phyloP scores from a whole-genome alignment of 2,113 vertebrate species.

The Hystrix brachyura region DNA sequence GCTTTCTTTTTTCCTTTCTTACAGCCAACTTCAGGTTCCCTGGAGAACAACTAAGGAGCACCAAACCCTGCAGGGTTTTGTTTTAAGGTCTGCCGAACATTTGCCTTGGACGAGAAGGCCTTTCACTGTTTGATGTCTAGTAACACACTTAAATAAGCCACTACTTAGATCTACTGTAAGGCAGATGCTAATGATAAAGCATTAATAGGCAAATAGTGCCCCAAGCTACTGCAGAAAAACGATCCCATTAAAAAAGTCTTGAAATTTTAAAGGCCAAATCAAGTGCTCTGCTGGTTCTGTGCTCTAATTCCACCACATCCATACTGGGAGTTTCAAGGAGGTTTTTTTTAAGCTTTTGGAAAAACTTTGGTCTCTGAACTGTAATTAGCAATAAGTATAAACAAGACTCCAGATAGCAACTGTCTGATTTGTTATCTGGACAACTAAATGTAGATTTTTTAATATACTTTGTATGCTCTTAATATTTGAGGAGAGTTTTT shows the following conservation, averaged over 20 bases:
- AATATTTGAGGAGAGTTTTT: slow-evolving; percentile 68
- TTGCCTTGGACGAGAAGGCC: slow-evolving; percentile 66
- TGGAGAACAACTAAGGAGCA: slow-evolving; percentile 95
- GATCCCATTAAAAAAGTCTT: slow-evolving; percentile 63
- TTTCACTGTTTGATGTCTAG: slow-evolving; percentile 45
- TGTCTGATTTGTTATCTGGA: slow-evolving; percentile 61
- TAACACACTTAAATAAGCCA: slow-evolving; percentile 71
- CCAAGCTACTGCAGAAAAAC: slow-evolving; percentile 86
- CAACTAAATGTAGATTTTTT: slow-evolving; percentile 64
- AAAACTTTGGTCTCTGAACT: slow-evolving; percentile 66
- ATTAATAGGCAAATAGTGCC: slow-evolving; percentile 85
- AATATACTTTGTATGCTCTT: slow-evolving; percentile 63
- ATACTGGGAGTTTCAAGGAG: slow-evolving; percentile 59
- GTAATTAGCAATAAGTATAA: slow-evolving; percentile 81
- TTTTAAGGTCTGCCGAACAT: slow-evolving; percentile 70
- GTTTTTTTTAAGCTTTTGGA: slow-evolving; percentile 56
- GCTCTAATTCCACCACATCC: slow-evolving; percentile 69
- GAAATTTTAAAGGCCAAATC: slow-evolving; percentile 74
- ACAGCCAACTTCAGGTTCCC: slow-evolving; percentile 89
- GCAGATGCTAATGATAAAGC: slow-evolving; percentile 86
- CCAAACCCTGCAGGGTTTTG: background rate
- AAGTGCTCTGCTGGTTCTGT: slow-evolving; percentile 70
- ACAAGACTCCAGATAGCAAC: slow-evolving; percentile 75
- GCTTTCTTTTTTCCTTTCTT: slow-evolving; percentile 65
- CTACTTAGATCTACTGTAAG: slow-evolving; percentile 65